Base-by-base conservation (phyloP, 2,797 vertebrate genomes). In the Rhincodon typus region DNA sequence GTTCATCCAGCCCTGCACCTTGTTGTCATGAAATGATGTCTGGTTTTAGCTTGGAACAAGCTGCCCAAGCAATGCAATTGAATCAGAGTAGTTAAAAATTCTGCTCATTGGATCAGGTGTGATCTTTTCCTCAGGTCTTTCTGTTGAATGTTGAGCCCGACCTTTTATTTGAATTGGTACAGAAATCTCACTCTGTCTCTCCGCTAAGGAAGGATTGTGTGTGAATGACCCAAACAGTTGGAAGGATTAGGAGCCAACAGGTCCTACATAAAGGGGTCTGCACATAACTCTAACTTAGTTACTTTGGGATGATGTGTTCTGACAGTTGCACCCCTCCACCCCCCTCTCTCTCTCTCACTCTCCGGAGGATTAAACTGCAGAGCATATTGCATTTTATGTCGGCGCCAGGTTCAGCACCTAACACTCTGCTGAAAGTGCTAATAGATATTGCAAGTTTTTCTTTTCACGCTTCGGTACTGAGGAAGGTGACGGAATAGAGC, bases 341-440 rank as follows among this genome's bases (percentile, higher is more conserved):
- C 12, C 84, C 50, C 42, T 62, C 50, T 34, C 53, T 57, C 86
- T 90, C 27, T 30, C 87, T 62, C 4, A 62, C 87, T 90, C 87
- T 90, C 87, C n/a, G 27, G 86, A 67, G 62, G 62, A 66, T 91
- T 91, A 91, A 91, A 91, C 34, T 67, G 88, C 30, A 91, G 88
- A 91, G 88, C 88, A 91, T 91, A 91, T 91, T 91, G 88, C 62
- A 67, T 67, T 91, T 66, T 91, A 67, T 67, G 88, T 67, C 88
- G 62, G 34, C 17, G 57, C 57, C 19, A 91, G 88, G 88, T 91
- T 91, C 88, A 21, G 88, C 57, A 91, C 62, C 62, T 91, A n/a
- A 91, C 88, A 91, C 88, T 91, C 88, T 17, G 19, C 88, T 91
- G 88, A 66, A 91, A 91, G 88, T 91, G 88, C 88, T 91, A 91